Conservation (phyloP, 2,888 invertebrate genomes). For the Magallana nippona region DNA sequence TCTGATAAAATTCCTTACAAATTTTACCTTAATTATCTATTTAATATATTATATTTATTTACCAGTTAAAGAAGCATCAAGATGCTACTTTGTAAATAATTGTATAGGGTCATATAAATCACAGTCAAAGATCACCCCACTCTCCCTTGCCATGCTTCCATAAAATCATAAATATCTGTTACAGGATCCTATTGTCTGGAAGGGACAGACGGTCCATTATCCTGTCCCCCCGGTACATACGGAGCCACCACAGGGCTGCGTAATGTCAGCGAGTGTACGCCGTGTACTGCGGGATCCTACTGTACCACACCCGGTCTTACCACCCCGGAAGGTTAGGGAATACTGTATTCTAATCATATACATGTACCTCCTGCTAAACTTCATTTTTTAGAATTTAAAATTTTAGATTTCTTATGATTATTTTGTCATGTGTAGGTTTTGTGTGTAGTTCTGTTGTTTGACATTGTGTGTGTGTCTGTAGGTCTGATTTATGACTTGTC, state of each 20-base stretch:
- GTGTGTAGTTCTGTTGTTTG: neutral
- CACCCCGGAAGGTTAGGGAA: constrained; percentile 59
- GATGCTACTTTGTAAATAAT: too few species aligned
- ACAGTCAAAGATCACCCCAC: neutral
- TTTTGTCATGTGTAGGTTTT: too few species aligned
- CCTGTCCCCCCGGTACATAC: constrained; percentile 75
- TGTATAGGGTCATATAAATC: too few species aligned
- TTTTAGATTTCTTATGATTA: too few species aligned
- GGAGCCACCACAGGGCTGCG: constrained; percentile 69
- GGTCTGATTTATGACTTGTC: too few species aligned
- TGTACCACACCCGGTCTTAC: constrained; percentile 70
- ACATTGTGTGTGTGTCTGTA: neutral
- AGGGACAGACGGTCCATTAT: constrained; percentile 71
- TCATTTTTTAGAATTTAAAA: too few species aligned
- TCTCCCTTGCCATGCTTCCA: neutral
- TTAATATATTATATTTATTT: too few species aligned
- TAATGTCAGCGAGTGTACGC: constrained; percentile 71
- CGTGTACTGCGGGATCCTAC: constrained; percentile 71
- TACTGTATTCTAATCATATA: too few species aligned
- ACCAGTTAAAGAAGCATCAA: too few species aligned
- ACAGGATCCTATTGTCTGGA: constrained; percentile 75
- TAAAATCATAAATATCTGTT: neutral
- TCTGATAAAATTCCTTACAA: too few species aligned
- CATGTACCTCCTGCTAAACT: too few species aligned
- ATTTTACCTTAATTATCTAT: too few species aligned